Conservation (phyloP, 2,113 vertebrate genomes). For the Etheostoma spectabile region DNA sequence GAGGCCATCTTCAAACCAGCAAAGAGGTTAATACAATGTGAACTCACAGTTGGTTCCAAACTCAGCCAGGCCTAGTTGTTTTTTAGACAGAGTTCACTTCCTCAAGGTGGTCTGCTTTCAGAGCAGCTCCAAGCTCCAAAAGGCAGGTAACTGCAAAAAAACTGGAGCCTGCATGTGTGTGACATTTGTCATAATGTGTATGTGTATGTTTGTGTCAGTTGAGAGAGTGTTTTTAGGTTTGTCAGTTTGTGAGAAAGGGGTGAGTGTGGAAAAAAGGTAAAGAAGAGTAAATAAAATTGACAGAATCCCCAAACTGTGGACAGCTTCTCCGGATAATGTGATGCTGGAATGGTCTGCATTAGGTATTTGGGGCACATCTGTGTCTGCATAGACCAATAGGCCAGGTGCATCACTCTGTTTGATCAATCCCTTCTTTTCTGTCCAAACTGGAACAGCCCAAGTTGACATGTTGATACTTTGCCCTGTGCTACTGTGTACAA, state of each 20-base stretch:
- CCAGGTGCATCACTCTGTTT: conserved; percentile 52
- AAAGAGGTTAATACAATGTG: conserved; percentile 27
- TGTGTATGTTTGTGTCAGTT: conserved; percentile 3
- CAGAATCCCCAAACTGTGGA: conserved; percentile 30
- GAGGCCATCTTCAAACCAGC: neutral
- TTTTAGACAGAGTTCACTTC: conserved; percentile 15
- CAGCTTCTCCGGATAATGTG: conserved; percentile 54
- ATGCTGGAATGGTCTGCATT: conserved; percentile 51
- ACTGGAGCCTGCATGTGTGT: conserved; percentile 16
- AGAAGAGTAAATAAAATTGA: neutral
- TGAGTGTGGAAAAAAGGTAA: neutral
- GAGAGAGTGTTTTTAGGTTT: conserved; percentile 25
- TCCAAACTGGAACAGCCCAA: conserved; percentile 46
- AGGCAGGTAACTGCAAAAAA: conserved; percentile 50
- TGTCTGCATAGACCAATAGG: conserved; percentile 53
- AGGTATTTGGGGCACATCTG: conserved; percentile 56
- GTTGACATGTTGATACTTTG: conserved; percentile 44
- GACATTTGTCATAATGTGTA: conserved; percentile 34
- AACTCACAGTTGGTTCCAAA: conserved; percentile 8
- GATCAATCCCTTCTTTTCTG: conserved; percentile 55
- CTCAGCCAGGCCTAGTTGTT: neutral
- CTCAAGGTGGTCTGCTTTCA: conserved; percentile 21
- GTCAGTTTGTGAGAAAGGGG: conserved; percentile 23
- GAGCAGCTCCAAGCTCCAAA: conserved; percentile 30
- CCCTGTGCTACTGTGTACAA: neutral